Percentiles rank a stretch among this genome's conserved stretches.
These are phyloP conservation scores for Elanus axillaris DNA, from an alignment of 2,113 vertebrate species.

Conservation along the genomic window DNA sequence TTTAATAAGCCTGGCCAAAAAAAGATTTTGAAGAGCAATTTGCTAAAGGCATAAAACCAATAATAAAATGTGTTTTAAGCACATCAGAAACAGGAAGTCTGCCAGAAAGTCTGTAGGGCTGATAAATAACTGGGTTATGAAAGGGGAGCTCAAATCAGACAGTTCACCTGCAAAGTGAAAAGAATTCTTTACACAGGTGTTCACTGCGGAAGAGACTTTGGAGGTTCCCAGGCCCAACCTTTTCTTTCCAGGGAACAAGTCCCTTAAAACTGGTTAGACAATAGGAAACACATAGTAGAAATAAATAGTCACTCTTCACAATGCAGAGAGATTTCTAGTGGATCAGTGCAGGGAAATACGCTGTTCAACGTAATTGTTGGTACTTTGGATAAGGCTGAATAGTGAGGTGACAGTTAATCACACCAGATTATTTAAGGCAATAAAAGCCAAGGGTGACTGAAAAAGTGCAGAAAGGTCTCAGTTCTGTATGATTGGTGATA, in stretches of 20 bases:
- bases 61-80: background rate
- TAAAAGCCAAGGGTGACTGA: background rate
- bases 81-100: background rate
- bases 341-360: background rate
- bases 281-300: background rate
- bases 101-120: background rate
- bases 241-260: background rate
- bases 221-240: background rate
- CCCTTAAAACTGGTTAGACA: background rate
- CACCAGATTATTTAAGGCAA: background rate
- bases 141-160: background rate
- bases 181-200: background rate
- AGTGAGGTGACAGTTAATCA: background rate
- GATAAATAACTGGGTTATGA: background rate
- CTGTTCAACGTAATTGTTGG: background rate
- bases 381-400: background rate
- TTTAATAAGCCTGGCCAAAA: background rate
- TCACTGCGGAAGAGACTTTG: background rate
- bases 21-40: constrained; percentile 1
- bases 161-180: background rate
- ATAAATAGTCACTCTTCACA: background rate
- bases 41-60: background rate
- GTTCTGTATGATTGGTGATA: background rate
- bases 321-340: background rate
- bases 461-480: background rate